Base-by-base conservation (phyloP, 1,140 invertebrate species). In the Leptinotarsa undecemlineata region DNA sequence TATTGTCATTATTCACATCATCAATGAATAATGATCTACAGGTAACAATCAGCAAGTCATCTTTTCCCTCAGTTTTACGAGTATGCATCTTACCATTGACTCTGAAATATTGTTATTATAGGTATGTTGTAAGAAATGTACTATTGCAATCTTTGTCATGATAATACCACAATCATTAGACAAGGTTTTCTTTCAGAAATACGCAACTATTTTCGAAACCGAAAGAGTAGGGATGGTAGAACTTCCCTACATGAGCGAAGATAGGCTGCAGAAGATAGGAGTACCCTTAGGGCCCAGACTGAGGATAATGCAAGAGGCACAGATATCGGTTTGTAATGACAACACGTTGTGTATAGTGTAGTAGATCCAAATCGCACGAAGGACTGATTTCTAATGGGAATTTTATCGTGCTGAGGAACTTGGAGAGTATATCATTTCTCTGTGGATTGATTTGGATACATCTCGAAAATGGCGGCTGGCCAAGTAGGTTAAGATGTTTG, bases 201-300 rank as follows among this genome's bases (percentile, higher is more conserved):
- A 96, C 83, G 94, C 94, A 8, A 87, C 86, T 0, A 88, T 93
- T 47, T 93, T 98, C 80, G 95, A 97, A 81, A 92, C 92, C 74
- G 95, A 97, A 85, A 92, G 94, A 80, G 94, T 97, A 26, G 95
- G 95, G 14, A 94, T 97, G 86, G 92, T 96, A 42, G 96, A 98
- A 85, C 87, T 98, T 64, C 95, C 95, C 3, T 97, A 96, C 86
- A 87, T 98, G 77, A 95, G 92, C 4, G 96, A 98, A 84, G 95
- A 97, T 76, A 89, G 94, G 48, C 86, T 98, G 14, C 90, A 96
- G 78, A 95, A 95, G 74, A 91, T 98, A 81, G 95, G 96, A 4
- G 92, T 97, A 20, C 96, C 96, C 1, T 87, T 97, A 79, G 96
- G 96, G 47, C 95, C 96, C 17, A 85, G 95, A 76, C 88, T 96